Conservation (phyloP, 1,140 invertebrate species). For the Conus betulinus region DNA sequence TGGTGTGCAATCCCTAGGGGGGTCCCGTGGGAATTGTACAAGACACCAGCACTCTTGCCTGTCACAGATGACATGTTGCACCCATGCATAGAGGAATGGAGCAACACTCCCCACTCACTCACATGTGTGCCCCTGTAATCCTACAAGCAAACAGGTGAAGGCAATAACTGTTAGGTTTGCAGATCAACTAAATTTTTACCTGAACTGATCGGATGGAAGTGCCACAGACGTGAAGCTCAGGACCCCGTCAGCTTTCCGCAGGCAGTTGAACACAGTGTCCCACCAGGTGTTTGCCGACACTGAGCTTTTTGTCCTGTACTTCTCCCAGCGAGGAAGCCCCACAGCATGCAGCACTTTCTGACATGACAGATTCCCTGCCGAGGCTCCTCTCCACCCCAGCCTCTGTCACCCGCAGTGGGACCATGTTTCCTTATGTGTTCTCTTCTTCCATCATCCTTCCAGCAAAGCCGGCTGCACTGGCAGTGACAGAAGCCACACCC, state of each 20-base stretch:
- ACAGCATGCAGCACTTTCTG: constrained; percentile 58
- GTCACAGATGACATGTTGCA: too few species aligned
- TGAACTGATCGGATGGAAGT: constrained; percentile 54
- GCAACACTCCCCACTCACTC: too few species aligned
- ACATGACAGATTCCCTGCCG: constrained; percentile 52
- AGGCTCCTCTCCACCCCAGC: constrained; percentile 44
- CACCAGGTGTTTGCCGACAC: constrained; percentile 46
- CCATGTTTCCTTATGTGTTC: constrained; percentile 44
- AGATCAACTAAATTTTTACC: constrained; percentile 37
- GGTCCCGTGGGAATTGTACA: too few species aligned
- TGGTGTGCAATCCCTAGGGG: too few species aligned
- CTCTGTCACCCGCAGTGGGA: constrained; percentile 37
- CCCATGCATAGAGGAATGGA: too few species aligned
- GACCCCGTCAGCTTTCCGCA: constrained; percentile 40
- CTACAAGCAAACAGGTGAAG: too few species aligned
- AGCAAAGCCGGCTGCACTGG: constrained; percentile 51
- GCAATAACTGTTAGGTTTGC: too few species aligned
- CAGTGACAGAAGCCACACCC: constrained; percentile 90
- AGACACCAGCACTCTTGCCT: too few species aligned
- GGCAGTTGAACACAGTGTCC: constrained; percentile 44
- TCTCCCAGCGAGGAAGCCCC: constrained; percentile 50
- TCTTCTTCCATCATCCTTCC: constrained; percentile 44
- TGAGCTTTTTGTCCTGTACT: constrained; percentile 25
- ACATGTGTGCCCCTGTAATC: too few species aligned
- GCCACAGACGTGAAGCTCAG: constrained; percentile 43